Conservation (phyloP, 2,113 vertebrate genomes). For the Sturnus vulgaris region DNA sequence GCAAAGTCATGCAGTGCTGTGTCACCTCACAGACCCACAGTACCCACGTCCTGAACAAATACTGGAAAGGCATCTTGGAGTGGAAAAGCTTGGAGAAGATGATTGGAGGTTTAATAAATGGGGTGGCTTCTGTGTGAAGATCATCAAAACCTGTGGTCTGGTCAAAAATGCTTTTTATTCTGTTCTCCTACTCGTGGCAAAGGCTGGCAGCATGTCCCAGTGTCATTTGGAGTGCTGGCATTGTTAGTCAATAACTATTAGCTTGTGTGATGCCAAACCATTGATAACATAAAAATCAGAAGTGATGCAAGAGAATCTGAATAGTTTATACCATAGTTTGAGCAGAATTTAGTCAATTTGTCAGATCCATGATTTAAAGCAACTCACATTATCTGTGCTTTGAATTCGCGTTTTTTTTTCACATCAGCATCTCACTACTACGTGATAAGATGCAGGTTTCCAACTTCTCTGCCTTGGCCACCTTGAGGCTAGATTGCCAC, state of each 20-base stretch:
- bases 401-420: not conserved
- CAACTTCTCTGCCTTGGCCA: not conserved
- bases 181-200: not conserved
- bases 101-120: not conserved
- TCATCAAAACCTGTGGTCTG: not conserved
- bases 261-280: not conserved
- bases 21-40: not conserved
- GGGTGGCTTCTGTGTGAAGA: not conserved
- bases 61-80: not conserved
- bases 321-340: not conserved
- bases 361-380: not conserved
- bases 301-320: not conserved
- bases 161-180: not conserved
- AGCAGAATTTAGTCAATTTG: not conserved
- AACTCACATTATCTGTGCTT: not conserved
- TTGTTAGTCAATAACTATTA: not conserved
- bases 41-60: accelerated
- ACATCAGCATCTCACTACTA: not conserved
- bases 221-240: not conserved
- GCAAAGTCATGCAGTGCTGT: not conserved
- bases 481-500: not conserved
- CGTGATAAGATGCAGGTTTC: not conserved
- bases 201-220: not conserved
- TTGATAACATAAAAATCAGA: not conserved
- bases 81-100: not conserved